Percentiles rank a stretch among this genome's conserved stretches.
These are phyloP conservation scores for Thomomys bottae DNA, from an alignment of 2,113 vertebrate genomes.

Conservation along the genomic window DNA sequence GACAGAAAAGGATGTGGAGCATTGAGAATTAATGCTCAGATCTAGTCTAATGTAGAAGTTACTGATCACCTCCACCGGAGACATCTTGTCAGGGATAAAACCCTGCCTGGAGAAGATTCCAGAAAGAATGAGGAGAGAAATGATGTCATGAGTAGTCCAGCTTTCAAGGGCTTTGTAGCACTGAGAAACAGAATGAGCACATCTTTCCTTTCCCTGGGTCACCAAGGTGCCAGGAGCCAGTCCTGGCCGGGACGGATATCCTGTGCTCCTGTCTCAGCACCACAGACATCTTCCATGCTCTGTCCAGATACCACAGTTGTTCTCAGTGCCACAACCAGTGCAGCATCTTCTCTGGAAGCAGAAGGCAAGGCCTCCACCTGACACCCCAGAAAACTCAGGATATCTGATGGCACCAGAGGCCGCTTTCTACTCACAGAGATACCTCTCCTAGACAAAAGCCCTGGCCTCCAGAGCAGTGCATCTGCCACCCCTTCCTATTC, in stretches of 20 bases:
- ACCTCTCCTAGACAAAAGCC: background rate
- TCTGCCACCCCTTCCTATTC: background rate
- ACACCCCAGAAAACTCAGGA: background rate
- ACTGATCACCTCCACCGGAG: background rate
- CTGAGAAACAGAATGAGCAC: background rate
- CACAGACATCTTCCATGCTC: background rate
- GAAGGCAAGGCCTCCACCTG: background rate
- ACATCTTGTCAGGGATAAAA: background rate
- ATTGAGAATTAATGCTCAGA: rapidly evolving
- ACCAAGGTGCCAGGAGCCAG: rapidly evolving
- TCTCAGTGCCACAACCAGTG: background rate
- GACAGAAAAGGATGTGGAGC: background rate
- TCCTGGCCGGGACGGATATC: background rate
- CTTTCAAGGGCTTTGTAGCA: background rate
- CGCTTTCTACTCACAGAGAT: background rate
- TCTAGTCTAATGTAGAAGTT: background rate
- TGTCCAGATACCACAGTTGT: background rate
- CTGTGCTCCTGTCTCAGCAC: background rate
- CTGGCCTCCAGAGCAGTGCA: background rate
- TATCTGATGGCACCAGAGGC: background rate
- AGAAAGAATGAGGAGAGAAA: background rate
- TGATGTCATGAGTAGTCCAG: rapidly evolving
- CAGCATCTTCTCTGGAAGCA: background rate
- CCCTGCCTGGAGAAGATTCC: background rate
- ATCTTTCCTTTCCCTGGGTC: too few species aligned